Evolutionary conservation across 1,140 invertebrate genomes (phyloP).

Genomic region (Anagrus nilaparvatae): DNA sequence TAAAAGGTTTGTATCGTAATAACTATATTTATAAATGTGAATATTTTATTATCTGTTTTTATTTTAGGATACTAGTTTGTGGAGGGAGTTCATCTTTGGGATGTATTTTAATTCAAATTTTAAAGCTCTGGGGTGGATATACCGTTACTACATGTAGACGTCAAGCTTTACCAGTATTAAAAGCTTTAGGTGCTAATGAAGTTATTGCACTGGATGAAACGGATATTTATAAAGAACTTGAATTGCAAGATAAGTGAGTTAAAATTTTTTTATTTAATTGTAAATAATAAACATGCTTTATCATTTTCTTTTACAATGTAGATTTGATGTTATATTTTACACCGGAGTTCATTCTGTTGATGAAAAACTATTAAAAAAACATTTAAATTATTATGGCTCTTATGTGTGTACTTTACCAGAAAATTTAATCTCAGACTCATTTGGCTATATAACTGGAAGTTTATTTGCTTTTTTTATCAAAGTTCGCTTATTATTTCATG

Average conservation of each 20-base stretch:
- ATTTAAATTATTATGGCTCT: conserved; percentile 38
- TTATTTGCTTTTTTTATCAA: conserved; percentile 41
- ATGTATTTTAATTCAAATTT: conserved; percentile 59
- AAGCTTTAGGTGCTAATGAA: conserved; percentile 47
- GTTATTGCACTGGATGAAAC: conserved; percentile 41
- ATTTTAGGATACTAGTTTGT: conserved; percentile 54
- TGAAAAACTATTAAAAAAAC: conserved; percentile 36
- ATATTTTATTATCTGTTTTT: conserved; percentile 12
- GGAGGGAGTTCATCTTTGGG: conserved; percentile 61
- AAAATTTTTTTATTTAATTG: background rate
- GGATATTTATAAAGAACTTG: conserved; percentile 35
- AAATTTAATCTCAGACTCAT: conserved; percentile 44
- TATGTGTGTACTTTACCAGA: conserved; percentile 43
- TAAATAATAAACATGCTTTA: background rate
- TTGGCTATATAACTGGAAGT: conserved; percentile 43
- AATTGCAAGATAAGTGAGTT: conserved; percentile 33
- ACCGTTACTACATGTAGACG: conserved; percentile 47
- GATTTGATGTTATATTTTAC: conserved; percentile 50
- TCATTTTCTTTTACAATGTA: conserved; percentile 19
- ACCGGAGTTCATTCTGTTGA: conserved; percentile 37
- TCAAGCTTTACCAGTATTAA: conserved; percentile 42
- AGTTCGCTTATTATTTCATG: conserved; percentile 37
- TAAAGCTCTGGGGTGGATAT: conserved; percentile 55
- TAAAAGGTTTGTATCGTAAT: conserved; percentile 42
- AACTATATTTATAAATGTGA: conserved; percentile 4